These are phyloP conservation scores for Cotesia glomerata DNA, from an alignment of 1,140 invertebrate genomes.

Conservation along the genomic window DNA sequence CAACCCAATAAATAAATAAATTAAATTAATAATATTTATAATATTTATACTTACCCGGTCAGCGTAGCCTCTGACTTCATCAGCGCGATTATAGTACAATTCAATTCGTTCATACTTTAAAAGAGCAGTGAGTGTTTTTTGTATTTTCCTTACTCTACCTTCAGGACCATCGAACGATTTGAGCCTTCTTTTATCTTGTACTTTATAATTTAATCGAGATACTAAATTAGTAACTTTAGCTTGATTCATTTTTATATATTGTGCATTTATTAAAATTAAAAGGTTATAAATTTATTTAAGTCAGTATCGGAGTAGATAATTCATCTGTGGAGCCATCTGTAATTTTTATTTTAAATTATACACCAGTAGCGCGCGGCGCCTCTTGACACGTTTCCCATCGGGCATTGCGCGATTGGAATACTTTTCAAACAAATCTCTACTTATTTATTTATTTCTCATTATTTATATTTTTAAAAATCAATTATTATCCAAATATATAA, in stretches of 20 bases:
- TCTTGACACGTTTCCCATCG: too few species aligned
- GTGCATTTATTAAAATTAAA: too few species aligned
- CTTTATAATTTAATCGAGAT: slow-evolving; percentile 73
- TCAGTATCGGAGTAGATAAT: too few species aligned
- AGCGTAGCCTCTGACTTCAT: slow-evolving; percentile 88
- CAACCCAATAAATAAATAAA: neutral
- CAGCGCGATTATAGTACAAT: slow-evolving; percentile 74
- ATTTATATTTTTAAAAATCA: too few species aligned
- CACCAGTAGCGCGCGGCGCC: too few species aligned
- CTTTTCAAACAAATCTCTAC: too few species aligned
- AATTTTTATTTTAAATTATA: too few species aligned
- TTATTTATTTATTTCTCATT: too few species aligned
- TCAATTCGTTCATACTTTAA: slow-evolving; percentile 91
- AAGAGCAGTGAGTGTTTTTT: slow-evolving; percentile 83
- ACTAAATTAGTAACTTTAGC: slow-evolving; percentile 76
- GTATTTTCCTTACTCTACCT: slow-evolving; percentile 77
- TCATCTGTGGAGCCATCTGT: too few species aligned
- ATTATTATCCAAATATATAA: too few species aligned
- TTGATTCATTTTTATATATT: slow-evolving; percentile 78
- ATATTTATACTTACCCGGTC: slow-evolving; percentile 71
- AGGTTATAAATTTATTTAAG: too few species aligned
- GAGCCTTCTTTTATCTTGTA: slow-evolving; percentile 70
- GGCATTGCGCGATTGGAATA: too few species aligned
- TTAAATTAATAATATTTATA: slow-evolving; percentile 1
- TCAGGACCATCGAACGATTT: slow-evolving; percentile 72